Percentiles rank a stretch among this genome's conserved stretches.
Conservation (phyloP, 2,888 invertebrate species). For the Baccha elongata region DNA sequence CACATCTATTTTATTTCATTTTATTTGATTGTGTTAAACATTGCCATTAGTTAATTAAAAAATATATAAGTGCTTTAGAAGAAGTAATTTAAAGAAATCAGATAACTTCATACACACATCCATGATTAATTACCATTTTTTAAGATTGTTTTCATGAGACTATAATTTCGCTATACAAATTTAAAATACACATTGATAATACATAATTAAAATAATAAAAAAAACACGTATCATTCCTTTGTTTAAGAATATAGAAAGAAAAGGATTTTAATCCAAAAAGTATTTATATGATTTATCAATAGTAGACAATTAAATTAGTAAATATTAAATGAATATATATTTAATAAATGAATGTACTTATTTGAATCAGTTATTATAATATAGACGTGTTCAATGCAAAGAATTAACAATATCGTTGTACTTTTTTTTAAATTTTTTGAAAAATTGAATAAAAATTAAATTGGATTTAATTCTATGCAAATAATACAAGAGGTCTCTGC, state of each 20-base stretch:
- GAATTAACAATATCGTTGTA: not conserved
- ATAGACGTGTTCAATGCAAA: conserved; percentile 63
- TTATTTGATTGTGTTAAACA: conserved; percentile 61
- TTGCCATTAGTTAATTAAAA: conserved; percentile 70
- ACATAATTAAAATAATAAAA: conserved; percentile 7
- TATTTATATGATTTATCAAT: conserved; percentile 69
- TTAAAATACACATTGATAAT: not conserved
- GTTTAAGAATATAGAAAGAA: conserved; percentile 21
- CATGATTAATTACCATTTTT: conserved; percentile 40
- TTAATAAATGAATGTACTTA: conserved; percentile 61
- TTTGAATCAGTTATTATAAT: conserved; percentile 40
- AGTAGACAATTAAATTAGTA: conserved; percentile 67
- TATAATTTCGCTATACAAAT: conserved; percentile 5
- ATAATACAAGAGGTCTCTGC: too few relatives aligned
- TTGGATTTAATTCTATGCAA: too few relatives aligned
- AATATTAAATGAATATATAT: conserved; percentile 48
- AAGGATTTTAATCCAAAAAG: conserved; percentile 64
- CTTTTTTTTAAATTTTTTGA: too few relatives aligned
- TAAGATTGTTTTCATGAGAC: conserved; percentile 28
- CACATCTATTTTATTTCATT: conserved; percentile 30
- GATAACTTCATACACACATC: conserved; percentile 15
- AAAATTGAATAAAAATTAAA: too few relatives aligned
- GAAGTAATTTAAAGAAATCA: conserved; percentile 22
- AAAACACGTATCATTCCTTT: conserved; percentile 52
- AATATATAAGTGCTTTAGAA: conserved; percentile 31